A percentile compares a stretch with the other conserved stretches of the same genome.
Evolutionary conservation across 2,113 vertebrate species (phyloP).

Genomic region (Oceanodroma tethys): DNA sequence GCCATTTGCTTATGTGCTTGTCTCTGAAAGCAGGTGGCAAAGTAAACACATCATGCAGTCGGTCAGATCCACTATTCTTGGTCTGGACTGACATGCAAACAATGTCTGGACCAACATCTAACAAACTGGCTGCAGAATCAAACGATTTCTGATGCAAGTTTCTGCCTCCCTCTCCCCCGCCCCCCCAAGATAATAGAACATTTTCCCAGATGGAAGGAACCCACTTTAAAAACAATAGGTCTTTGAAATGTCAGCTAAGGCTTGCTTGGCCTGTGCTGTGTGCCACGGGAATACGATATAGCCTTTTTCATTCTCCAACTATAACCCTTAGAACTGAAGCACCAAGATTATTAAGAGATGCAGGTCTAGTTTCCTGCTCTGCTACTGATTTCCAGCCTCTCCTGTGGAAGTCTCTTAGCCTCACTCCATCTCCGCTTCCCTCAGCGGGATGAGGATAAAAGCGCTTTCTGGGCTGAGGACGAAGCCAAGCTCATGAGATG

Average conservation of each 20-base stretch:
- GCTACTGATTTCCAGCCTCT: neutral
- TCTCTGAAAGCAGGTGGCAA: slow-evolving; percentile 84
- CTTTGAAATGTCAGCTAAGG: slow-evolving; percentile 40
- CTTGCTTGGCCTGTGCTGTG: neutral
- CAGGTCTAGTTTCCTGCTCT: neutral
- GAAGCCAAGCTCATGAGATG: neutral
- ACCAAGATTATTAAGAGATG: neutral
- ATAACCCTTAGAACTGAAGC: neutral
- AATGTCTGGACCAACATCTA: slow-evolving; percentile 91
- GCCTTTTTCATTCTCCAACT: neutral
- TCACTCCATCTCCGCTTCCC: neutral
- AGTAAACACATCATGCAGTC: slow-evolving; percentile 91
- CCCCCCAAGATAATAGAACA: neutral
- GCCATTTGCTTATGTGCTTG: neutral
- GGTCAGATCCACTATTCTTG: slow-evolving; percentile 85
- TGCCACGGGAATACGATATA: neutral
- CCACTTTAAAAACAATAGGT: slow-evolving; percentile 38
- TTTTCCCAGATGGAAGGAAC: slow-evolving; percentile 48
- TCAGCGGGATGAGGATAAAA: neutral
- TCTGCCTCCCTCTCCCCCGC: neutral
- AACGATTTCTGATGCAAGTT: slow-evolving; percentile 91
- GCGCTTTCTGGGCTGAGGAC: neutral
- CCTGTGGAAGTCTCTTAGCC: neutral
- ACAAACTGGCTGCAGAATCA: slow-evolving; percentile 86
- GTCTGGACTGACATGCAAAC: slow-evolving; percentile 91